Evolutionary conservation across 2,888 invertebrate species (phyloP).

Genomic region (Alviniconcha strummeri): DNA sequence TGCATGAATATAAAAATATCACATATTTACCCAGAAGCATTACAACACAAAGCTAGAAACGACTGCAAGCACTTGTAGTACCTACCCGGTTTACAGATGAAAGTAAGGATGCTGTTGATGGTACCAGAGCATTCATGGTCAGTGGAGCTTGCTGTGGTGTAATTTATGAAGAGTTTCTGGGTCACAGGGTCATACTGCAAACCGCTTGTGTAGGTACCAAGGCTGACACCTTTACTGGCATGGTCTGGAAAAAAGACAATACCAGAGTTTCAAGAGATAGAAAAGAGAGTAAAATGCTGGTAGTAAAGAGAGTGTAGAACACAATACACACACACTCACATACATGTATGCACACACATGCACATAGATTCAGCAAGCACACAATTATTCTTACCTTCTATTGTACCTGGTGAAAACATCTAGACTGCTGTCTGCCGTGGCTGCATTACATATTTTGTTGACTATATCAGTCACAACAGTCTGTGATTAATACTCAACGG

Average conservation of each 20-base stretch:
- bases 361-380: neutral
- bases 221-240: constrained; percentile 25
- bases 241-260: neutral
- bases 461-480: too few species aligned
- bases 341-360: neutral
- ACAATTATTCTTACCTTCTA: too few species aligned
- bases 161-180: constrained; percentile 53
- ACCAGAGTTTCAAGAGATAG: too few species aligned
- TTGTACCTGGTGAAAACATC: too few species aligned
- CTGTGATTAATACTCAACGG: too few species aligned
- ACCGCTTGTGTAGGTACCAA: constrained; percentile 52
- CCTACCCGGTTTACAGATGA: constrained; percentile 66
- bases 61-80: neutral
- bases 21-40: too few species aligned
- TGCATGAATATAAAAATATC: too few species aligned
- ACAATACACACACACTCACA: neutral
- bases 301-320: too few species aligned
- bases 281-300: too few species aligned
- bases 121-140: constrained; percentile 35
- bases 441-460: too few species aligned
- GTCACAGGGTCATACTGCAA: constrained; percentile 50
- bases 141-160: constrained; percentile 42
- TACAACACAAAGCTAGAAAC: too few species aligned
- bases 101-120: constrained; percentile 54
- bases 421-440: too few species aligned